Base-by-base conservation (phyloP, 2,113 vertebrate genomes). In the Stictonetta naevosa region DNA sequence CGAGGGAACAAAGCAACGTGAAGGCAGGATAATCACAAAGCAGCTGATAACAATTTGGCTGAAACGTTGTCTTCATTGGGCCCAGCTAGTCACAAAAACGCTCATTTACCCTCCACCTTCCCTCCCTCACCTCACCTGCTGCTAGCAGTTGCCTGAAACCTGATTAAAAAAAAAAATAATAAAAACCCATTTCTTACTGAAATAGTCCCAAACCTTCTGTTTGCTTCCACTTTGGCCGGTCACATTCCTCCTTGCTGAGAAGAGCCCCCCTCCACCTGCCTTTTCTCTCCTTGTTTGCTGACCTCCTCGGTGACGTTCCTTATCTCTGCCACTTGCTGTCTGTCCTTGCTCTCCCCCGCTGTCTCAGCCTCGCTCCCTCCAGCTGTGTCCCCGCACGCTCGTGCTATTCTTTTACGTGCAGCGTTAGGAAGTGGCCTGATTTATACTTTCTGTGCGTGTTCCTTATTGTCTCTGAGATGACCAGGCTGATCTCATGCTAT, bases 401-500 rank as follows among this genome's bases (percentile, higher is more conserved):
- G 0, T 4, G 6, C 75, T 60, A 3, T 72, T 60, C 52, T 50
- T 29, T 38, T 3, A 6, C 26, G 2, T 40, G 14, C 1, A 1
- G 20, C 20, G 1, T 19, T 48, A 15, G 71, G 53, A 55, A 4
- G 16, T 15, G 81, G 4, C 12, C 93, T 89, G 93, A 92, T 92
- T 92, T 82, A 86, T 78, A 58, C 55, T 52, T 63, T 63, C 71
- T 46, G 33, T 40, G 76, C 42, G 16, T 90, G 93, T 29, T 86
- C 77, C 56, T 64, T 19, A n/a, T 64, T 69, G 90, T 64, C 79
- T 59, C 68, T 0, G 31, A 83, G 86, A 74, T 86, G 93, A 74
- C 90, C 93, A 46, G n/a, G 86, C 93, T 86, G 77, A 92, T 79
- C 90, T 92, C 90, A 83, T 48, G 66, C 86, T 83, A 58, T 79